Evolutionary conservation across 2,888 invertebrate species (phyloP).

Genomic region (Scaptomyza flava): DNA sequence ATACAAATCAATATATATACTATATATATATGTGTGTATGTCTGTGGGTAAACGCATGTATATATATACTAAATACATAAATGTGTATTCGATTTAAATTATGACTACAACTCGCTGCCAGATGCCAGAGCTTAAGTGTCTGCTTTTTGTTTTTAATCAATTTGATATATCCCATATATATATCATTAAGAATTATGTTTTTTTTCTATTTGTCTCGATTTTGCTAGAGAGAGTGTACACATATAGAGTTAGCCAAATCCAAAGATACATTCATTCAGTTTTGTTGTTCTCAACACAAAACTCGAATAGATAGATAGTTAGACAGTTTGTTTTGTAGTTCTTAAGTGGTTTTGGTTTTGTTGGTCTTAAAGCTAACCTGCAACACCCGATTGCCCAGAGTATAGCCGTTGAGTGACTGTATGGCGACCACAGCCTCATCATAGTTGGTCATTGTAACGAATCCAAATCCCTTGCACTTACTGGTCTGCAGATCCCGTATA

Average conservation of each 20-base stretch:
- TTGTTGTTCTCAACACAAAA: slow-evolving; percentile 24
- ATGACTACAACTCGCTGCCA: slow-evolving; percentile 63
- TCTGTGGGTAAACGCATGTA: slow-evolving; percentile 14
- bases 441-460: slow-evolving; percentile 99
- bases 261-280: slow-evolving; percentile 24
- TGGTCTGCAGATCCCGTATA: slow-evolving; percentile 96
- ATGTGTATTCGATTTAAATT: slow-evolving; percentile 45
- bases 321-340: slow-evolving; percentile 1
- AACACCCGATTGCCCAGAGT: slow-evolving; percentile 97
- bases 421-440: slow-evolving; percentile 98
- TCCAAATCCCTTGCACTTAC: slow-evolving; percentile 99
- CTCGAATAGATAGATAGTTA: slow-evolving; percentile 5
- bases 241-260: slow-evolving; percentile 24
- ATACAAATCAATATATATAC: slow-evolving; percentile 45
- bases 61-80: slow-evolving; percentile 9
- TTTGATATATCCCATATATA: slow-evolving; percentile 3
- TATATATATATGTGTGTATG: slow-evolving; percentile 4
- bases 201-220: slow-evolving; percentile 2
- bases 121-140: slow-evolving; percentile 15
- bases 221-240: slow-evolving; percentile 7
- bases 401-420: slow-evolving; percentile 98
- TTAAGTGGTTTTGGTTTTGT: slow-evolving; percentile 90
- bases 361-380: slow-evolving; percentile 98
- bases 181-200: not conserved
- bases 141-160: slow-evolving; percentile 4